A percentile compares a stretch with the other conserved stretches of the same genome.
These are phyloP conservation scores for Rhegmatorhina hoffmannsi DNA, from an alignment of 2,113 vertebrate genomes.

Conservation along the genomic window DNA sequence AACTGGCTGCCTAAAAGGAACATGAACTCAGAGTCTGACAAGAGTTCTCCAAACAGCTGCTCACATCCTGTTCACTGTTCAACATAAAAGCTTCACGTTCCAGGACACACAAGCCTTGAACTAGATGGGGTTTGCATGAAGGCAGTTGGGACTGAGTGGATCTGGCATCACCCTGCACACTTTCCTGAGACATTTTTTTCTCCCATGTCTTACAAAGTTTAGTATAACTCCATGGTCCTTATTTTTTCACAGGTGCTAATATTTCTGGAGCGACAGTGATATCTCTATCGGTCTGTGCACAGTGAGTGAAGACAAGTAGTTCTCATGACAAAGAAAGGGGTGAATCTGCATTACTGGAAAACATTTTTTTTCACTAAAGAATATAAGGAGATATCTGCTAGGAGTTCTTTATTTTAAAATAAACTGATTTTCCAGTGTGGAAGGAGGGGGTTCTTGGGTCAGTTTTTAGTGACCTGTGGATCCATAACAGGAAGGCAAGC, in stretches of 20 bases:
- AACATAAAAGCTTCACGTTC: background rate
- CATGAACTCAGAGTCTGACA: background rate
- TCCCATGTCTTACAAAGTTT: background rate
- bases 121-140: background rate
- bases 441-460: background rate
- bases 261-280: background rate
- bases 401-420: background rate
- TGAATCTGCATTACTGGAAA: background rate
- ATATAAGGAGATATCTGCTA: background rate
- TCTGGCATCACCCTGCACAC: background rate
- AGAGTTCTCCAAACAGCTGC: background rate
- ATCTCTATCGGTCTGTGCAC: background rate
- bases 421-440: background rate
- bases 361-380: background rate
- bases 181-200: background rate
- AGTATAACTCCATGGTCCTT: background rate
- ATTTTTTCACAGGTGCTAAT: background rate
- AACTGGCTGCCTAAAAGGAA: constrained; percentile 56
- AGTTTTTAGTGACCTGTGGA: background rate
- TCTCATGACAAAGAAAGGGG: background rate
- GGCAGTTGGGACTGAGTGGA: background rate
- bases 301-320: background rate
- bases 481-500: background rate
- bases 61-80: fast-evolving
- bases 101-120: background rate